Evolutionary conservation across 2,888 invertebrate genomes (phyloP), one percentile per base, ranked within the genome.

Genomic region (Lamellibrachia satsuma): DNA sequence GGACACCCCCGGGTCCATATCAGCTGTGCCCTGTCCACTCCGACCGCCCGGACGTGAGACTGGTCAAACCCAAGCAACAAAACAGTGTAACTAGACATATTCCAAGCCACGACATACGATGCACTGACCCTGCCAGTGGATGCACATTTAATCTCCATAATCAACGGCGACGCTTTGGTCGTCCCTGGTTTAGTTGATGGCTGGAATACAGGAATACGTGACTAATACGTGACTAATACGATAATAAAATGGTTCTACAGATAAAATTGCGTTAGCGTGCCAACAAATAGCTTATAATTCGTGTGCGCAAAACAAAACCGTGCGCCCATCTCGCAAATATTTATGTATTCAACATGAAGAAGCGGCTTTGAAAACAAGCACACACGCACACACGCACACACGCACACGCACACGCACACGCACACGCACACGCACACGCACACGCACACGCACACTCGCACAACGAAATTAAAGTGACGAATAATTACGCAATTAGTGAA

Each of bases 141-240:
- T 75, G 75, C 75, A 75, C 75, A 75, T 75, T 75, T 75, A 75
- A 75, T 75, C 75, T 22, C 75, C 75, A 75, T 75, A 75, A 75
- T 75, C 75, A 75, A 75, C 75, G 75, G 75, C 55, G 55, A 55
- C 55, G 9, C 75, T 75, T n/a, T 6, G 15, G 75, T 75, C 75
- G 22, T n/a, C 3, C 6, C 75, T 15, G 6, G 22, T 22, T 2
- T 3, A 22, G n/a, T n/a, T 75, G 75, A 75, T n/a, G 75, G 75
- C 75, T 11, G 75, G 15, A 75, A 75, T 15, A 75, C 75, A 75
- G 6, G 75, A 75, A 75, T 75, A 75, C 75, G n/a, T 75, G 60
- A 60, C 15, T 60, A 75, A 75, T 75, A 75, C 22, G n/a, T 39
- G 60, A 60, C 15, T 60, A 75, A 75, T 75, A 75, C 22, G n/a